Base-by-base conservation (phyloP, 30 jellyfish, hydroid and myxozoan genomes). In the Calvadosia cruxmelitensis region DNA sequence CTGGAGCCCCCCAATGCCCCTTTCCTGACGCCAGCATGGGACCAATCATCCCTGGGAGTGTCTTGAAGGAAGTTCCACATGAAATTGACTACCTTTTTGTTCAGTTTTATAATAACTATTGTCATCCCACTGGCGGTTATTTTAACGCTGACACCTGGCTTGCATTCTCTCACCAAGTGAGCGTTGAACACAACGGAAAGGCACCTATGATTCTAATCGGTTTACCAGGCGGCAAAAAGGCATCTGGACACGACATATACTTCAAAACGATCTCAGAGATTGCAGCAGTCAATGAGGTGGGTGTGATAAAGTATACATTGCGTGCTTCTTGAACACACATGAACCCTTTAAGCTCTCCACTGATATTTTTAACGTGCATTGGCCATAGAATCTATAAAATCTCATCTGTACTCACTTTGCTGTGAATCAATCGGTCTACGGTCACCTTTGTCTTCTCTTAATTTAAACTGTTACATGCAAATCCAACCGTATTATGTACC, bases 1-100 rank as follows among this genome's bases (percentile, higher is more conserved):
- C 86, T 13, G 86, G 82, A 7, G 86, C 86, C 32, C 86, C 86
- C 26, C 86, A 75, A 64, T 75, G 86, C 32, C 86, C 86, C 25
- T 65, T 31, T 33, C 86, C 86, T 1, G 86, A 75, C 42, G 65
- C 76, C 27, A 29, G 13, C 30, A 64, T 75, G 82, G 86, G 86
- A 7, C 86, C 86, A 15, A 72, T 51, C 25, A 1, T 1, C 23
- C 10, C 76, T 7, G 73, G 73, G 31, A 33, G 75, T 3, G 86
- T 67, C 31, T 52, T 75, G 31, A 23, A 35, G 27, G 63, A 36
- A 0, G 29, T 67, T 3, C 74, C 83, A 24, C 57, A 75, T 27
- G 84, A 66, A n/a, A 50, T 75, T 42, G 86, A 75, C 36, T 66
- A 63, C 25, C 50, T 75, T 20, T 67, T 35, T 64, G 86, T 75